Percentiles rank a stretch among this genome's conserved stretches.
Evolutionary conservation across 2,113 vertebrate species (phyloP).

Genomic region (Aldabrachelys gigantea): DNA sequence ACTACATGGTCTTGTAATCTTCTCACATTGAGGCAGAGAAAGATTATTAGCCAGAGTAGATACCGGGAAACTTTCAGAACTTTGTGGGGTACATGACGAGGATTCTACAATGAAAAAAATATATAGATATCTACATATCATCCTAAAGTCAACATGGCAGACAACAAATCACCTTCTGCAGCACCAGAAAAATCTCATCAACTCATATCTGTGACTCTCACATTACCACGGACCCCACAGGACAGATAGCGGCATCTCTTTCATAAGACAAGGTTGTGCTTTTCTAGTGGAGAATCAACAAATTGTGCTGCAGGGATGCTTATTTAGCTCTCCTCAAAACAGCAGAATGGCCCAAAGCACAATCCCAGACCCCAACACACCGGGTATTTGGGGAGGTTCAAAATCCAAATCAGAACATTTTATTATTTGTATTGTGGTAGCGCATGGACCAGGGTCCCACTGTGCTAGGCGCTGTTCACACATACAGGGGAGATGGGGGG

Average conservation of each 20-base stretch:
- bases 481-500: rapidly evolving
- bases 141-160: neutral
- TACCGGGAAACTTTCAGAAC: neutral
- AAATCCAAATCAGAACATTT: neutral
- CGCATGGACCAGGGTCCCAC: neutral
- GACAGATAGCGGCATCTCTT: neutral
- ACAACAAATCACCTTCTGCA: neutral
- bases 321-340: neutral
- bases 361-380: neutral
- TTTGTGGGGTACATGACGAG: neutral
- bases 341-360: neutral
- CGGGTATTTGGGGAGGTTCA: neutral
- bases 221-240: neutral
- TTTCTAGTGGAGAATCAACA: neutral
- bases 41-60: neutral
- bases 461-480: neutral
- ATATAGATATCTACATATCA: neutral
- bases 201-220: neutral
- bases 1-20: neutral
- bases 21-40: neutral
- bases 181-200: neutral
- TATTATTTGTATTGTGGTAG: neutral
- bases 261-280: neutral
- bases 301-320: neutral
- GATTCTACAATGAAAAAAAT: conserved; percentile 36